phyloP scores from a whole-genome alignment of 2,113 vertebrate species.

The Cyanoramphus novaezelandiae region DNA sequence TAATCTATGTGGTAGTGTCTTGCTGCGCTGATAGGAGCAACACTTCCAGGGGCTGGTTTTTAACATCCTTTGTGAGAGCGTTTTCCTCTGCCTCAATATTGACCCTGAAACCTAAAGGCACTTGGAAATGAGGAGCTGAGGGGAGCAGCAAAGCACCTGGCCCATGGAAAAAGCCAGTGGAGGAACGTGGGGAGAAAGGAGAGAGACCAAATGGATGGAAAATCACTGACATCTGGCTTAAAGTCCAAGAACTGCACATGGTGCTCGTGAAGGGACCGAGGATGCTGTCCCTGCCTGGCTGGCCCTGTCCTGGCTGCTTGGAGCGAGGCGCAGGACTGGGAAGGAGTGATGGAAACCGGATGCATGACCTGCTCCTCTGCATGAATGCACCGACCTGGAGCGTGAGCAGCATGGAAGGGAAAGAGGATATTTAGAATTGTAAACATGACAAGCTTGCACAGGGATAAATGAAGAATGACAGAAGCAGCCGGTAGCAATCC shows the following conservation, averaged over 20 bases:
- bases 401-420: neutral
- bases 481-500: neutral
- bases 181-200: neutral
- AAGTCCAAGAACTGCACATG: neutral
- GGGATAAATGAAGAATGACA: neutral
- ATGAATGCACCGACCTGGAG: neutral
- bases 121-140: neutral
- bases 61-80: neutral
- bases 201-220: neutral
- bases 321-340: neutral
- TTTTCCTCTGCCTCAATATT: neutral
- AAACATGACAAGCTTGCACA: neutral
- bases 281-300: fast-evolving
- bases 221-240: constrained; percentile 62
- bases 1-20: neutral
- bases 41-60: neutral
- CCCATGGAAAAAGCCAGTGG: neutral
- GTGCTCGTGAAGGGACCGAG: neutral
- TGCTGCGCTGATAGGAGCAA: neutral
- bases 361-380: neutral
- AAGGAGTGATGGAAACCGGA: neutral
- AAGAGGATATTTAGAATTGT: neutral
- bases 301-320: neutral
- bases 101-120: neutral
- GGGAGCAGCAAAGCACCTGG: neutral